Base-by-base conservation (phyloP, 2,113 vertebrate genomes). In the Procavia capensis region DNA sequence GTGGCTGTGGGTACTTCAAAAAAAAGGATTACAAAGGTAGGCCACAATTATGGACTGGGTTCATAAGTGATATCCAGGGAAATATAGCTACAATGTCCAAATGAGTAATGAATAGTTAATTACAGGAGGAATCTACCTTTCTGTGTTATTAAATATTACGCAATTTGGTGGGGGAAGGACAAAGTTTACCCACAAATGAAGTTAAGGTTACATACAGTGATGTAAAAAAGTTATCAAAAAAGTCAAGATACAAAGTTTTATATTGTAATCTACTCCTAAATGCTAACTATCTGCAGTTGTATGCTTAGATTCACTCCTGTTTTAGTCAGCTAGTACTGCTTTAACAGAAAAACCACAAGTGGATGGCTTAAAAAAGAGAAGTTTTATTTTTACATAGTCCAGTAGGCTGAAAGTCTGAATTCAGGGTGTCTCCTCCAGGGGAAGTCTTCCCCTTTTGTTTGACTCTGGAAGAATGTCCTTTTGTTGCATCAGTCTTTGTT, bases 171-270 rank as follows among this genome's bases (percentile, higher is more conserved):
- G 19, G 93, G 50, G 78, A 94, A 88, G 82, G 31, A 36, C 93
- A 66, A 91, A n/a, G 17, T 29, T 82, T 24, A 75, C 13, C 29
- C 75, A 19, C 59, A 70, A 86, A 68, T 72, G 16, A 95, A 72
- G 68, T 72, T 76, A 89, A 85, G 34, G 1, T 88, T 92, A 70
- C 54, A 19, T 86, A 57, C 16, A 85, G 61, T 70, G 27, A 94
- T 81, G 3, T 85, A 45, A 68, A 88, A 88, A 91, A 74, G 19
- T 17, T 80, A 64, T 79, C 80, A 88, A 72, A 91, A 88, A 70
- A 85, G 66, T 34, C 39, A 75, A 89, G 41, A 29, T 43, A 61
- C 39, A 63, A 85, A 50, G 25, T 79, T 92, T 89, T 76, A 68
- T 66, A 63, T 89, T 47, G 11, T 43, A n/a, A n/a, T 80, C 94